Percentiles rank a stretch among this genome's conserved stretches.
These are phyloP conservation scores for Semicossyphus pulcher DNA, from an alignment of 2,113 vertebrate genomes.

Conservation along the genomic window DNA sequence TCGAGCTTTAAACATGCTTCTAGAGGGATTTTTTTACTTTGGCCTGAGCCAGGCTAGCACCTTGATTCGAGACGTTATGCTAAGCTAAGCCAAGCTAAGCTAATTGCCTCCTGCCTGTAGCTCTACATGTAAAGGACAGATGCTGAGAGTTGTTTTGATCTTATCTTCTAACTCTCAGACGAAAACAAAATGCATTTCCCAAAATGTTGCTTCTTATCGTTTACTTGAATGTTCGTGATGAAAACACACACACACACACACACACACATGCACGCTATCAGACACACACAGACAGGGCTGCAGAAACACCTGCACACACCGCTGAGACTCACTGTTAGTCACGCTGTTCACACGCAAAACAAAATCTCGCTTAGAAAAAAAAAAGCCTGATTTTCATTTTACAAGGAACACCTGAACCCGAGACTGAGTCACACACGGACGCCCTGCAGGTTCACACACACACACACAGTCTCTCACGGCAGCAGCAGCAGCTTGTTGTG, in stretches of 20 bases:
- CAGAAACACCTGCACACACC: conserved; percentile 22
- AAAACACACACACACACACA: neutral
- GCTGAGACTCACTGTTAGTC: conserved; percentile 33
- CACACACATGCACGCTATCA: conserved; percentile 23
- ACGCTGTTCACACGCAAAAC: conserved; percentile 6
- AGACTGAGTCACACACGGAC: conserved; percentile 60
- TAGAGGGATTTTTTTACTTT: no score
- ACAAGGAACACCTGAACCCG: conserved; percentile 62
- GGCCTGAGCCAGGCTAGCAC: no score
- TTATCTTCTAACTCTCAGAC: no score
- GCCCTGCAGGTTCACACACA: conserved; percentile 41
- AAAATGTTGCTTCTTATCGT: no score
- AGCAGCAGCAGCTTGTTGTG: neutral
- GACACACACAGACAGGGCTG: neutral
- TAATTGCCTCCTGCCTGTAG: neutral
- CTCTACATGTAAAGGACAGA: neutral
- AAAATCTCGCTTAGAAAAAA: conserved; percentile 8
- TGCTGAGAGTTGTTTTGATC: neutral
- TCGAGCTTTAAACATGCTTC: no score
- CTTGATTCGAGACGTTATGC: no score
- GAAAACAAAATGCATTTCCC: neutral
- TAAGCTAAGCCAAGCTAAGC: neutral
- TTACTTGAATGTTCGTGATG: no score
- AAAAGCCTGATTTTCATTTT: conserved; percentile 40
- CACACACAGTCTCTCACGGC: neutral